A percentile compares a stretch with the other conserved stretches of the same genome.
Evolutionary conservation across 2,888 invertebrate genomes (phyloP).

Genomic region (Arctia plantaginis): DNA sequence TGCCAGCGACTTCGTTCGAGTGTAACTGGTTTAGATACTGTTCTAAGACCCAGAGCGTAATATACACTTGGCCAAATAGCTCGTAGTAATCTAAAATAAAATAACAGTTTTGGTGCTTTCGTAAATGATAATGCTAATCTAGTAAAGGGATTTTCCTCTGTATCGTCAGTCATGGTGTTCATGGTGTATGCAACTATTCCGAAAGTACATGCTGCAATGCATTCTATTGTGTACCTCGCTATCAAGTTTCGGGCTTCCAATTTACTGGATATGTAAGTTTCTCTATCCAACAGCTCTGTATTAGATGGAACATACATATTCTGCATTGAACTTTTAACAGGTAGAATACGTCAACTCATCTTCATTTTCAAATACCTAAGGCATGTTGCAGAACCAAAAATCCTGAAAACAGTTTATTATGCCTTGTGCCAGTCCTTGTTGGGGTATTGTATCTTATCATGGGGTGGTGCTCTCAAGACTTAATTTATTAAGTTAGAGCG

Average conservation of each 20-base stretch:
- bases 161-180: conserved; percentile 51
- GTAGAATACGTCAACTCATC: too few species aligned
- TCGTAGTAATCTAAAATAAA: conserved; percentile 39
- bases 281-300: conserved; percentile 40
- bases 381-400: too few species aligned
- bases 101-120: conserved; percentile 32
- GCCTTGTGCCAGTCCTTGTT: too few species aligned
- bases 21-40: conserved; percentile 50
- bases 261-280: conserved; percentile 25
- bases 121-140: conserved; percentile 52
- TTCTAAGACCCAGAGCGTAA: conserved; percentile 52
- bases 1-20: too few species aligned
- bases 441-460: too few species aligned
- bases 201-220: conserved; percentile 52
- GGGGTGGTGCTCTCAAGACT: too few species aligned
- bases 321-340: too few species aligned
- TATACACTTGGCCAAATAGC: conserved; percentile 59
- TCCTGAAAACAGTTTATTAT: too few species aligned
- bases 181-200: conserved; percentile 54
- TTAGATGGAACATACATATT: conserved; percentile 52
- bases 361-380: too few species aligned
- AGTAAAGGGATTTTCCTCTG: conserved; percentile 53
- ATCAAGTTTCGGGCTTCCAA: conserved; percentile 28
- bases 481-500: too few species aligned
- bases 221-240: conserved; percentile 39